A percentile compares a stretch with the other conserved stretches of the same genome.
Evolutionary conservation across 2,888 invertebrate species (phyloP).

Genomic region (Amphipoea lucens): DNA sequence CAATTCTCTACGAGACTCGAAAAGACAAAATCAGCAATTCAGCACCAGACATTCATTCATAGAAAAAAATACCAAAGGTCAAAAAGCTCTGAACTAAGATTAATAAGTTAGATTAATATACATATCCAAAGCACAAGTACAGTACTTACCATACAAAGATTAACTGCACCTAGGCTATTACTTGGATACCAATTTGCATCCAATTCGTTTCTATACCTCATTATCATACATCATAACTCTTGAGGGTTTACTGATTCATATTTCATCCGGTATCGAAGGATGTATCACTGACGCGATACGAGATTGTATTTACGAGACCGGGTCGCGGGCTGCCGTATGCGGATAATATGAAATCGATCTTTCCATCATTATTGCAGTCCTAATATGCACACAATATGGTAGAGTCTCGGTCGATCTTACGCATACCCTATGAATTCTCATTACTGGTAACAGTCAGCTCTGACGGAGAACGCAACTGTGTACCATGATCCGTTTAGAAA

Average conservation of each 20-base stretch:
- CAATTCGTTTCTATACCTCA: conserved; percentile 73
- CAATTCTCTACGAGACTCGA: conserved; percentile 68
- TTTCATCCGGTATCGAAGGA: conserved; percentile 85
- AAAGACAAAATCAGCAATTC: conserved; percentile 52
- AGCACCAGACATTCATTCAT: conserved; percentile 16
- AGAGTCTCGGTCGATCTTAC: conserved; percentile 69
- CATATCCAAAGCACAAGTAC: conserved; percentile 47
- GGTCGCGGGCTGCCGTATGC: conserved; percentile 76
- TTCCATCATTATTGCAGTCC: conserved; percentile 74
- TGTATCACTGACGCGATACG: conserved; percentile 83
- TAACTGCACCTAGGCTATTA: conserved; percentile 75
- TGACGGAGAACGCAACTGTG: conserved; percentile 37
- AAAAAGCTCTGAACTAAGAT: conserved; percentile 39
- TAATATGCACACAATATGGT: conserved; percentile 74
- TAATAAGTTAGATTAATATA: conserved; percentile 54
- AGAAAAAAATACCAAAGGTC: conserved; percentile 25
- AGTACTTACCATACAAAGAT: conserved; percentile 62
- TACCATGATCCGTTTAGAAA: conserved; percentile 54
- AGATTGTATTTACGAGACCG: conserved; percentile 85
- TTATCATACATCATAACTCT: conserved; percentile 85
- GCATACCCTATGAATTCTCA: conserved; percentile 59
- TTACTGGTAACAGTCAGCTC: conserved; percentile 49
- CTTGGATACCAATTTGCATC: conserved; percentile 73
- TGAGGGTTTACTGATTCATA: conserved; percentile 81
- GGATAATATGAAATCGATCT: conserved; percentile 79